Base-by-base conservation (phyloP, 2,797 vertebrate genomes). In the Loris lydekkerianus region DNA sequence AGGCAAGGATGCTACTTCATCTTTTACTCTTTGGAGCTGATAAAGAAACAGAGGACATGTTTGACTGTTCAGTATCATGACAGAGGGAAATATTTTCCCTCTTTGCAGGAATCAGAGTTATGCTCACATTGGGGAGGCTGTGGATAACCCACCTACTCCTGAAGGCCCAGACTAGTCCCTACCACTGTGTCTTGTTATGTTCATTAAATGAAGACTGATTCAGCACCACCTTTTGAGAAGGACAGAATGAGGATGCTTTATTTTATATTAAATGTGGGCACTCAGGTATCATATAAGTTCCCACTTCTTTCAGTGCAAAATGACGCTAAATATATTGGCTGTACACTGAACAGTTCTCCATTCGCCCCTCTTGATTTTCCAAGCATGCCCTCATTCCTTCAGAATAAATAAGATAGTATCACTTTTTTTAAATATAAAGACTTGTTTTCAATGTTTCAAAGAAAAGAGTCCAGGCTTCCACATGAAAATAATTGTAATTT, bases 41-140 rank as follows among this genome's bases (percentile, higher is more conserved):
- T 86, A 92, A 93, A 95, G 78, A 85, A 92, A 93, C 2, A 6
- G 63, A 40, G 43, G 76, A 78, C 29, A 87, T 58, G 34, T 87
- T 29, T 60, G 60, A 37, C 20, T 67, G 23, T 70, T 93, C 31
- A 80, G 91, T 76, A 86, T 86, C 65, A 46, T 76, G 65, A 80
- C 46, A 49, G 37, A 92, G 58, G 27, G 4, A 90, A 49, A 43
- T 27, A 37, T 0, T 25, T 9, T 63, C 34, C 4, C 37, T 88
- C 88, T 94, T 93, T 77, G 49, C 53, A 56, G 77, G 46, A 97
- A 72, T 67, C 46, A 76, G 46, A 93, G 10, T 7, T 63, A 2
- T 0, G 3, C 49, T 67, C 77, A 46, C 56, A 18, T 60, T 82
- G 29, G 23, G 77, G 37, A 18, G 29, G 29, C 29, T 4, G 1